These are phyloP conservation scores for Clarias batrachus DNA, from an alignment of 2,113 vertebrate species.

Conservation along the genomic window DNA sequence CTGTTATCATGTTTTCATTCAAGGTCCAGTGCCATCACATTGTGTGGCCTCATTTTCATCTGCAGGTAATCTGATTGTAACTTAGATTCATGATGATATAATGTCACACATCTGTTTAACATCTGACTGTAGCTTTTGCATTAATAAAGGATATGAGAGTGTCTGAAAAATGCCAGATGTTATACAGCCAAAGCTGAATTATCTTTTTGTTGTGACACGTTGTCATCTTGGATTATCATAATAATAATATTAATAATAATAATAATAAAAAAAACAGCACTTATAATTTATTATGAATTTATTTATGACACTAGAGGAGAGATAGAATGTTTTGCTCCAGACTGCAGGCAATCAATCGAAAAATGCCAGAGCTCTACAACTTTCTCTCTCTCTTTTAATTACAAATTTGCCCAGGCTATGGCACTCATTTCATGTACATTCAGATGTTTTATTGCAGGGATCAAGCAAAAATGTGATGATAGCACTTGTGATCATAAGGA, in stretches of 20 bases:
- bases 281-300: background rate
- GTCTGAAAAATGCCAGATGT: background rate
- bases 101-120: background rate
- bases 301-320: background rate
- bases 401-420: background rate
- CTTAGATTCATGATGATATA: background rate
- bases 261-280: background rate
- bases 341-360: background rate
- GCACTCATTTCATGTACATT: background rate
- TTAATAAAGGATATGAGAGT: background rate
- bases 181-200: background rate
- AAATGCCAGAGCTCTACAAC: background rate
- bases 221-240: background rate
- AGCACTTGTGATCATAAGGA: background rate
- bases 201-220: background rate
- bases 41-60: background rate
- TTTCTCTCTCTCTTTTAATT: slow-evolving; percentile 1
- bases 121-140: background rate
- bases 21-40: background rate
- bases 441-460: background rate
- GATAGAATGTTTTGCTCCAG: background rate
- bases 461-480: background rate
- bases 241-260: background rate
- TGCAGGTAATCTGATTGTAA: background rate
- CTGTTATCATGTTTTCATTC: background rate